Evolutionary conservation across 2,113 vertebrate genomes (phyloP).

Genomic region (Lophochroa leadbeateri): DNA sequence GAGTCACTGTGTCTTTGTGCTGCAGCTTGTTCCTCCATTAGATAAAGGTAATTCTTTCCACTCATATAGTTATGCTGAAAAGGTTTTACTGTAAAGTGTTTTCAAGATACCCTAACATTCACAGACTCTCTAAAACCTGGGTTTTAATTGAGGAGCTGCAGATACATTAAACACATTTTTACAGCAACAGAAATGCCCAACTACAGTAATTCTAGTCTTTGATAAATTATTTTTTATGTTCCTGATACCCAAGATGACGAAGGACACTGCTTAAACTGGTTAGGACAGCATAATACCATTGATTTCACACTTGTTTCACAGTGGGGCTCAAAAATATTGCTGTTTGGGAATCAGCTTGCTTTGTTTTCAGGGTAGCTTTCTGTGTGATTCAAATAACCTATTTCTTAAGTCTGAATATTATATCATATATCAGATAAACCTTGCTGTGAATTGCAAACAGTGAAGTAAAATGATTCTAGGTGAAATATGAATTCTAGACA

Average conservation of each 20-base stretch:
- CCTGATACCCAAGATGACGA: not conserved
- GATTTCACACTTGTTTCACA: not conserved
- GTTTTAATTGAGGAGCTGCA: not conserved
- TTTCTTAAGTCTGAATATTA: not conserved
- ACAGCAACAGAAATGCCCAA: not conserved
- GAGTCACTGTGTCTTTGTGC: conserved; percentile 48
- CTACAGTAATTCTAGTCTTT: not conserved
- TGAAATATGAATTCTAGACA: not conserved
- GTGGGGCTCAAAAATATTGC: not conserved
- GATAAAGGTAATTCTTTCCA: conserved; percentile 38
- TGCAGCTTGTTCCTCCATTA: conserved; percentile 32
- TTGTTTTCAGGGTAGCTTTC: not conserved
- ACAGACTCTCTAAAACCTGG: not conserved
- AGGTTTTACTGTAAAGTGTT: not conserved
- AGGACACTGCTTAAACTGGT: not conserved
- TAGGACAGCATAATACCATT: not conserved
- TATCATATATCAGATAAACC: not conserved
- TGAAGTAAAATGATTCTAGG: not conserved
- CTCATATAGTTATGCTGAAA: not conserved
- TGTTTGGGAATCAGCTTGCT: not conserved
- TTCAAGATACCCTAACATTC: not conserved
- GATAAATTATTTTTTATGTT: not conserved
- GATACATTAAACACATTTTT: not conserved
- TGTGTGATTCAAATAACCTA: not conserved
- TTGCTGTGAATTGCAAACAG: not conserved